phyloP scores from a whole-genome alignment of 2,797 vertebrate species.

The Sebastiscus albofasciatus region DNA sequence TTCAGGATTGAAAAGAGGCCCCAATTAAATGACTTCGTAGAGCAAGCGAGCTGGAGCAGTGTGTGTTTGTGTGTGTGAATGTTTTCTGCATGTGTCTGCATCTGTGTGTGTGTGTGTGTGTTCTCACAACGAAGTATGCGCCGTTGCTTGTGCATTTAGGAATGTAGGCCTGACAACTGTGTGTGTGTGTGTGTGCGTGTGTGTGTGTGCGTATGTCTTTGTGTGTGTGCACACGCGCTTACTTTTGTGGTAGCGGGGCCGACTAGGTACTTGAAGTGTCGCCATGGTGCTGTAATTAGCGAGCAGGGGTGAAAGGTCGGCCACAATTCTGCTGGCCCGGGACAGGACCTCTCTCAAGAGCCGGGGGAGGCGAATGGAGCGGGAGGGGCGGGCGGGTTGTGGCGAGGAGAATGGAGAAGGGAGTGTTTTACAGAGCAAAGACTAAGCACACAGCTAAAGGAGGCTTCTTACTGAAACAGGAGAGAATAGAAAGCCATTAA shows the following conservation, averaged over 20 bases:
- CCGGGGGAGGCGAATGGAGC: constrained; percentile 49
- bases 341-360: constrained; percentile 89
- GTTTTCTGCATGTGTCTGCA: neutral
- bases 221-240: constrained; percentile 23
- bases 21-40: constrained; percentile 91
- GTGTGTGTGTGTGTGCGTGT: constrained; percentile 7
- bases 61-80: constrained; percentile 26
- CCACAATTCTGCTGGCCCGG: constrained; percentile 85
- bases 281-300: constrained; percentile 94
- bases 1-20: constrained; percentile 82
- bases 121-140: neutral
- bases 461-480: constrained; percentile 70
- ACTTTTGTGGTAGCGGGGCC: constrained; percentile 51
- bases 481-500: constrained; percentile 72
- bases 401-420: constrained; percentile 34
- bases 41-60: constrained; percentile 75
- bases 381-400: neutral
- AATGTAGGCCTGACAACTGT: constrained; percentile 34
- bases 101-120: neutral
- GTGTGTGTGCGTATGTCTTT: constrained; percentile 31
- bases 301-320: constrained; percentile 89
- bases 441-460: constrained; percentile 58
- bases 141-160: constrained; percentile 29
- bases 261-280: constrained; percentile 90
- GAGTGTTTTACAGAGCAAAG: constrained; percentile 57